Base-by-base conservation (phyloP, 2,113 vertebrate species). In the Mirounga angustirostris region DNA sequence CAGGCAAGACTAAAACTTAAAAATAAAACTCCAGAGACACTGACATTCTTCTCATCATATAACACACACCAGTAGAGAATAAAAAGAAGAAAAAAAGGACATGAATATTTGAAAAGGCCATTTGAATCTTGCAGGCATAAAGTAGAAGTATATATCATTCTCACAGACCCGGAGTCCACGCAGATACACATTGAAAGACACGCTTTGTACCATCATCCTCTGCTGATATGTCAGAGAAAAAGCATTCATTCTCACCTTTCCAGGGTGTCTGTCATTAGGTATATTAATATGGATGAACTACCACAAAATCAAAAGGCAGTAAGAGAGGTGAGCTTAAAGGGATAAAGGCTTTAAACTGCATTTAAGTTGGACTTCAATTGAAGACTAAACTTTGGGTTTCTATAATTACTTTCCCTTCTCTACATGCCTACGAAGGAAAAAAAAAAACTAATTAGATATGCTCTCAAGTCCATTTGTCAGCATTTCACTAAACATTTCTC, bases 81-180 rank as follows among this genome's bases (percentile, higher is more conserved):
- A 96, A 96, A 96, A 85, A 8, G 50, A n/a, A 59, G 40, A 58
- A 59, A n/a, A 94, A 86, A 74, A 89, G 33, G 67, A 97, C 97
- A 98, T 98, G 97, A 98, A 98, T 98, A 98, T 98, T 97, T 98
- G 96, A 98, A 97, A 97, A 97, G 96, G 97, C 97, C 96, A 93
- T 98, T 97, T 95, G 98, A 97, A 98, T 97, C 97, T 98, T 97
- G 95, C 92, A 98, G 96, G 95, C 96, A 97, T 91, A 96, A 97
- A 94, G 93, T 89, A 89, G 92, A 96, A 97, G 89, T 91, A 73
- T 97, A 96, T 96, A 95, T 98, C 97, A 97, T 90, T 97, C 88
- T 95, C 93, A 67, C 74, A 96, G 95, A 85, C 89, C 93, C 52
- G 19, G 96, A 95, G 96, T 96, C 98, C 91, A 82, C 95, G 86